A percentile compares a stretch with the other conserved stretches of the same genome.
Evolutionary conservation across 2,113 vertebrate genomes (phyloP).

Genomic region (Pungitius pungitius): DNA sequence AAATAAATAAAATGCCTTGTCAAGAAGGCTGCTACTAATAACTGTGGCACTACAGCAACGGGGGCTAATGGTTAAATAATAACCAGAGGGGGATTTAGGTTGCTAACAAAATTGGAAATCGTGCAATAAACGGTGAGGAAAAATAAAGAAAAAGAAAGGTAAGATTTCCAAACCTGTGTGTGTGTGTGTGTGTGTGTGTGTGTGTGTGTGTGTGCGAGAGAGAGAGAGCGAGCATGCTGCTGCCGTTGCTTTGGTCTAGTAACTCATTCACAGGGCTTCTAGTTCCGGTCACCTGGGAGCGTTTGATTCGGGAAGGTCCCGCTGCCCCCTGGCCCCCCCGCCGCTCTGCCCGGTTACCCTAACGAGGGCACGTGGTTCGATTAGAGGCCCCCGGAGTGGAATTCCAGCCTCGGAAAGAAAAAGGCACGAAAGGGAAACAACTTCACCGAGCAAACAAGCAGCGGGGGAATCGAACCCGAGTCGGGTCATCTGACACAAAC

Average conservation of each 20-base stretch:
- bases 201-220: neutral
- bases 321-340: slow-evolving; percentile 48
- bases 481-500: slow-evolving; percentile 56
- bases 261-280: slow-evolving; percentile 38
- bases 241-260: slow-evolving; percentile 44
- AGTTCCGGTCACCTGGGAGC: slow-evolving; percentile 38
- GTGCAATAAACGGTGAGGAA: neutral
- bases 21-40: slow-evolving; percentile 30
- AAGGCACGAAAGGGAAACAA: slow-evolving; percentile 38
- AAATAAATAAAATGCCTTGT: slow-evolving; percentile 26
- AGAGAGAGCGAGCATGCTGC: slow-evolving; percentile 12
- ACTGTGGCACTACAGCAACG: slow-evolving; percentile 29
- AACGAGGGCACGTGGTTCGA: slow-evolving; percentile 59
- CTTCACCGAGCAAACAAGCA: slow-evolving; percentile 49
- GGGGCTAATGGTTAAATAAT: slow-evolving; percentile 37
- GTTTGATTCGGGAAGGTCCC: slow-evolving; percentile 69
- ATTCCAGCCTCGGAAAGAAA: slow-evolving; percentile 22
- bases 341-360: slow-evolving; percentile 44
- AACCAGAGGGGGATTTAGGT: slow-evolving; percentile 28
- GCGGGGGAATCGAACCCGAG: slow-evolving; percentile 35
- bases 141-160: neutral
- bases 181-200: neutral
- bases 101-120: slow-evolving; percentile 54
- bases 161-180: slow-evolving; percentile 11
- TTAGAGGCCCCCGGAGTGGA: slow-evolving; percentile 39